Evolutionary conservation across 1,140 invertebrate species (phyloP), one percentile per base, ranked within the genome.

Genomic region (honey bee (Apis mellifera)): DNA sequence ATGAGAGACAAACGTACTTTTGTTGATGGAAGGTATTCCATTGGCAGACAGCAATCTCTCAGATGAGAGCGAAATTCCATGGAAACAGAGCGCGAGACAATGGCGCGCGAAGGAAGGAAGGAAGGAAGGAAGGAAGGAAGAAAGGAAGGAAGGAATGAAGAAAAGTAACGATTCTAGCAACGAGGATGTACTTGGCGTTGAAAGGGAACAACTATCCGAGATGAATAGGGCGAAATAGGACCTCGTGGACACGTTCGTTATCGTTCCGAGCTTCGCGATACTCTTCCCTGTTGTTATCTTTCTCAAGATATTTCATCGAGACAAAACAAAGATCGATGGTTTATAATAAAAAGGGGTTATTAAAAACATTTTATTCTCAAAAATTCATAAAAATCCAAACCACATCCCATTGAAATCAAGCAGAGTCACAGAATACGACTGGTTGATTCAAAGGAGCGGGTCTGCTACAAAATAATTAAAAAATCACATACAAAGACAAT

Each of bases 41-140:
- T 82, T 32, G 74, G 55, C 55, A 70, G 74, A 70, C 74, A 26
- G 80, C 74, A 77, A 82, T 82, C 62, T 69, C 55, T 65, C n/a
- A 69, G 80, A 82, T 82, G 80, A 82, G 42, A 9, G n/a, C 52
- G 74, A 73, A 71, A 83, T 32, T 52, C 42, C 42, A 17, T 70
- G 23, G 55, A 48, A 82, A 65, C 17, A 23, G 32, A 42, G 54
- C 15, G 54, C 15, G 2, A 32, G 48, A 78, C 64, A 77, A 69
- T 69, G n/a, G 62, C 32, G 32, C 32, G 32, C 3, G 3, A 48
- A 12, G 69, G 12, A 62, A 19, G 21, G 74, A 82, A 50, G 48
- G 55, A 75, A 75, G 66, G 55, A 23, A 60, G 48, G 32, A 42
- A 42, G 62, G 7, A 48, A 12, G 69, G 12, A 62, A 19, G n/a